phyloP scores from a whole-genome alignment of 2,113 vertebrate genomes.

The Misgurnus mizolepis region DNA sequence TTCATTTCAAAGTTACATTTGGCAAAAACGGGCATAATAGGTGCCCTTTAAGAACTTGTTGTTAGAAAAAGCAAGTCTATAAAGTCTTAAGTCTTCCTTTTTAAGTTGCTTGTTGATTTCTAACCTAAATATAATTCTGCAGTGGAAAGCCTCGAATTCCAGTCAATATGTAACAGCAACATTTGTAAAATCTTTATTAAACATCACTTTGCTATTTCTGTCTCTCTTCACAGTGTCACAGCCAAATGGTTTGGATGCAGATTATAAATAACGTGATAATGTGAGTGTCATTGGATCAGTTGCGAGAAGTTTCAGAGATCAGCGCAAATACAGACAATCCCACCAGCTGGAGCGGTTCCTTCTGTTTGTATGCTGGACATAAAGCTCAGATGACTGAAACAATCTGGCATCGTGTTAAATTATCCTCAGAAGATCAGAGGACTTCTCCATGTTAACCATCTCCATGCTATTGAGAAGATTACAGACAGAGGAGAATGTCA shows the following conservation, averaged over 20 bases:
- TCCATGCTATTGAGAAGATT: slow-evolving; percentile 57
- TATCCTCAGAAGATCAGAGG: slow-evolving; percentile 47
- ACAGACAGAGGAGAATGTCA: slow-evolving; percentile 86
- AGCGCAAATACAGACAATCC: neutral
- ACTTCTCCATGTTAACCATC: slow-evolving; percentile 68
- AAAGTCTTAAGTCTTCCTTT: no score
- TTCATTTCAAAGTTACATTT: no score
- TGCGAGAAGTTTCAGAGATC: slow-evolving; percentile 6
- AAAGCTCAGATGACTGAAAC: slow-evolving; percentile 9
- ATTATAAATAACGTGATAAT: slow-evolving; percentile 10
- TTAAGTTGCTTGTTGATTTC: no score
- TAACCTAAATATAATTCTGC: no score
- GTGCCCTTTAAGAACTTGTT: no score
- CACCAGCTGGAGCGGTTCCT: neutral
- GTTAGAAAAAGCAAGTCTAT: no score
- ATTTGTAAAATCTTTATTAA: neutral
- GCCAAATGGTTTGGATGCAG: slow-evolving; percentile 4
- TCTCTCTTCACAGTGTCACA: slow-evolving; percentile 32
- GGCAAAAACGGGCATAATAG: no score
- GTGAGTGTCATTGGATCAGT: slow-evolving; percentile 3
- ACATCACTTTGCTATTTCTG: slow-evolving; percentile 7
- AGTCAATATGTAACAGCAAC: neutral
- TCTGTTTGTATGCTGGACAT: neutral
- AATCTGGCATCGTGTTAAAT: neutral
- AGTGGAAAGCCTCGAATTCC: no score